phyloP scores from a whole-genome alignment of 2,888 invertebrate genomes.

The Apodemia zela region DNA sequence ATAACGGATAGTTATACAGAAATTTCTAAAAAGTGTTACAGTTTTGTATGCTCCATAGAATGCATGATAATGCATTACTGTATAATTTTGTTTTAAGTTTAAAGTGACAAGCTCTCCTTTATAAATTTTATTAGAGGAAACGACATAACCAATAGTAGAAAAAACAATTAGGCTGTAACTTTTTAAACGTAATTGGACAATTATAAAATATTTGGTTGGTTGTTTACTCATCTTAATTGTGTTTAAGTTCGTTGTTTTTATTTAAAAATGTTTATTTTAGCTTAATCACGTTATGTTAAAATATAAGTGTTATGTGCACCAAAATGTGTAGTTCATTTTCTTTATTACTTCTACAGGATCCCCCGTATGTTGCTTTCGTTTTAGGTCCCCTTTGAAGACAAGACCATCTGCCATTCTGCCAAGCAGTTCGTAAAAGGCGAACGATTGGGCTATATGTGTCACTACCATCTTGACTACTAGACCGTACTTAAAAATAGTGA shows the following conservation, averaged over 20 bases:
- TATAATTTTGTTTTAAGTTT: slow-evolving; percentile 35
- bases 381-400: no score
- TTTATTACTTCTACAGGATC: not conserved
- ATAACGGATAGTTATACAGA: not conserved
- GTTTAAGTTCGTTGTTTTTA: slow-evolving; percentile 74
- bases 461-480: no score
- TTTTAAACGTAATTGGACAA: not conserved
- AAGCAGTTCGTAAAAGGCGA: no score
- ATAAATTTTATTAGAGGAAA: slow-evolving; percentile 24
- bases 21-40: not conserved
- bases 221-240: slow-evolving; percentile 44
- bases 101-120: slow-evolving; percentile 55
- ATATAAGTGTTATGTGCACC: slow-evolving; percentile 78
- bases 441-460: no score
- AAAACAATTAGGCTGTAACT: not conserved
- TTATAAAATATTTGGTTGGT: slow-evolving; percentile 26
- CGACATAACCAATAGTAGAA: slow-evolving; percentile 16
- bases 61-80: not conserved
- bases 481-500: no score
- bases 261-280: slow-evolving; percentile 78
- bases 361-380: no score
- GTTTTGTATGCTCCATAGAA: slow-evolving; percentile 22
- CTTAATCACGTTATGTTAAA: slow-evolving; percentile 74
- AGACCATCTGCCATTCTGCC: no score
- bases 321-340: slow-evolving; percentile 24